Evolutionary conservation across 2,797 vertebrate species (phyloP), one percentile per base, ranked within the genome.

Genomic region (Sibirionetta formosa): DNA sequence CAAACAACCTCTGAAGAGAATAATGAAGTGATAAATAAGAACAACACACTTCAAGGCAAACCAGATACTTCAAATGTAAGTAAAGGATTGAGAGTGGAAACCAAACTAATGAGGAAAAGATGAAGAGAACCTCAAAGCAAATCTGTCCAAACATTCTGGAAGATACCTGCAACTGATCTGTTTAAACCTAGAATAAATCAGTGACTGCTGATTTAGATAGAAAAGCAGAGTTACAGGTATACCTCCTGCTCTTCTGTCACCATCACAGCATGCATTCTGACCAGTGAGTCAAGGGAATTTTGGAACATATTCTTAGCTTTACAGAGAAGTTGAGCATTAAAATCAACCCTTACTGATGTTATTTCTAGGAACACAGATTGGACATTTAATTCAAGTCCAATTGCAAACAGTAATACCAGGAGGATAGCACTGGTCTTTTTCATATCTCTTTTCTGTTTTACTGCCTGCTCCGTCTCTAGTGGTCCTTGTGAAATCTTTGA

Each of bases 11-110:
- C 92, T 90, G 58, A 93, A 82, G 54, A 82, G 17, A 86, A 88
- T 53, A 89, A 94, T 65, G 35, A 91, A 68, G 88, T 35, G 58
- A 93, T 84, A 95, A 94, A 86, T 72, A 94, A 79, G 92, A 85
- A 0, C 56, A 96, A 60, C 42, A 31, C 26, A 35, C 61, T 93
- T 88, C 46, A 63, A 86, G 66, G 46, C 66, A 58, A 76, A 31
- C 7, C 4, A 89, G 36, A 57, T 33, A 77, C 64, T 77, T 92
- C 42, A 87, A 86, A 82, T 10, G 1, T 48, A 91, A 80, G 68
- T 85, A 60, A 82, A 78, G 7, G 19, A 87, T 1, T 68, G 44
- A 94, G 23, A 83, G n/a, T 53, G 77, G 33, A 87, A 19, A 10
- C 14, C 82, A 44, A 92, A 82, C 4, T 78, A 85, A 81, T 11